These are phyloP conservation scores for Cirrhinus mrigala DNA, from an alignment of 2,797 vertebrate genomes.

Conservation along the genomic window DNA sequence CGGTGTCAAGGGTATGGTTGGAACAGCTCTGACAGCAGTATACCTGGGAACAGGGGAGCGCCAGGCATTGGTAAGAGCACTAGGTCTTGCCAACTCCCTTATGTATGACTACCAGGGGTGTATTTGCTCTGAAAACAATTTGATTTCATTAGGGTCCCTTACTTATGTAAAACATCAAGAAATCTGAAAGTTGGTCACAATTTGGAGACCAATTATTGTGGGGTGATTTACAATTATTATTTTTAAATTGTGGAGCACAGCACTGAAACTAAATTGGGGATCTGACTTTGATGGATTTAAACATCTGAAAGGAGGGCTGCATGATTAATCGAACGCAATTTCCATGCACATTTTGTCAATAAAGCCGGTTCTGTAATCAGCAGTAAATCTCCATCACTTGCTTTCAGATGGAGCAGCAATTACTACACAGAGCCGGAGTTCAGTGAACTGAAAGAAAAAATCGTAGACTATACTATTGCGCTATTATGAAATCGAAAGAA, in stretches of 20 bases:
- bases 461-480: no score
- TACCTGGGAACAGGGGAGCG: slow-evolving; percentile 60
- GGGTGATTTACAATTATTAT: background rate
- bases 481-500: no score
- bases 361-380: no score
- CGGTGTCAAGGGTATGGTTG: slow-evolving; percentile 79
- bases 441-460: no score
- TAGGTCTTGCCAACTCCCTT: background rate
- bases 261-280: background rate
- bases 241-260: background rate
- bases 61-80: slow-evolving; percentile 77
- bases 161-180: background rate
- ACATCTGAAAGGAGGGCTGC: background rate
- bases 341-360: no score
- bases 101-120: background rate
- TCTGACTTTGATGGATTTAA: background rate
- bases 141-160: background rate
- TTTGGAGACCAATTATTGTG: background rate
- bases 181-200: background rate
- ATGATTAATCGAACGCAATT: no score
- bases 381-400: no score
- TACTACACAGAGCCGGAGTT: no score
- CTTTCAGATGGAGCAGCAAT: no score
- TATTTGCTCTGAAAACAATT: background rate
- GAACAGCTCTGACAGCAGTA: slow-evolving; percentile 53